These are phyloP conservation scores for Psilopogon haemacephalus DNA, from an alignment of 2,113 vertebrate species.

Conservation along the genomic window DNA sequence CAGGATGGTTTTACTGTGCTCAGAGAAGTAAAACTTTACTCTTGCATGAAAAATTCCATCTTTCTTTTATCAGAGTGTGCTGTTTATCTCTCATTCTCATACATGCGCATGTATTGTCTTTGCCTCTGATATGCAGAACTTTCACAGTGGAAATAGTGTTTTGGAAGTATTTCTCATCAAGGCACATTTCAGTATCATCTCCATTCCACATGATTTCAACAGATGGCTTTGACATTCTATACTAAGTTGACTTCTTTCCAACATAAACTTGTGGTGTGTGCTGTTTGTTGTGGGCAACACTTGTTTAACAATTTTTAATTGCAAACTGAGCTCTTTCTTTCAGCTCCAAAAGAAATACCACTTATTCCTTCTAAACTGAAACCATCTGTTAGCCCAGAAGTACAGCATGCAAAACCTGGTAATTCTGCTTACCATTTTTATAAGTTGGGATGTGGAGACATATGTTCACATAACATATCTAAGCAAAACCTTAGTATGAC, in stretches of 20 bases:
- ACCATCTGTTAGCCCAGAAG: conserved; percentile 62
- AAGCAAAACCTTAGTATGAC: neutral
- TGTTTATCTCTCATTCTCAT: neutral
- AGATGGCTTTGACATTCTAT: conserved; percentile 35
- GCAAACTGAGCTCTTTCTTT: conserved; percentile 71
- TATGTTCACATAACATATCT: neutral
- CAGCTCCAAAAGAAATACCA: conserved; percentile 72
- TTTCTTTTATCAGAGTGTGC: neutral
- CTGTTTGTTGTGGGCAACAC: conserved; percentile 28
- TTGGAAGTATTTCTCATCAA: neutral
- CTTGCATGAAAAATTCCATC: conserved; percentile 50
- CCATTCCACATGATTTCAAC: conserved; percentile 26
- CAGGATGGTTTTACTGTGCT: conserved; percentile 3
- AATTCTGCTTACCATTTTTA: conserved; percentile 60
- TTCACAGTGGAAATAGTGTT: neutral
- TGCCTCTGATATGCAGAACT: neutral
- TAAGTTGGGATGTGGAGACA: neutral
- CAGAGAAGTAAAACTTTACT: conserved; percentile 12
- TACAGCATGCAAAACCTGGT: conserved; percentile 69
- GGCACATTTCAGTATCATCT: neutral
- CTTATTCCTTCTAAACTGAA: conserved; percentile 69
- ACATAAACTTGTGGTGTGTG: conserved; percentile 20
- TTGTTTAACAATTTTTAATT: conserved; percentile 36
- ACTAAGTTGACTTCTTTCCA: conserved; percentile 10
- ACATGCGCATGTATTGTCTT: neutral